Evolutionary conservation across 2,888 invertebrate species (phyloP), one percentile per base, ranked within the genome.

Genomic region (Aporophyla nigra): DNA sequence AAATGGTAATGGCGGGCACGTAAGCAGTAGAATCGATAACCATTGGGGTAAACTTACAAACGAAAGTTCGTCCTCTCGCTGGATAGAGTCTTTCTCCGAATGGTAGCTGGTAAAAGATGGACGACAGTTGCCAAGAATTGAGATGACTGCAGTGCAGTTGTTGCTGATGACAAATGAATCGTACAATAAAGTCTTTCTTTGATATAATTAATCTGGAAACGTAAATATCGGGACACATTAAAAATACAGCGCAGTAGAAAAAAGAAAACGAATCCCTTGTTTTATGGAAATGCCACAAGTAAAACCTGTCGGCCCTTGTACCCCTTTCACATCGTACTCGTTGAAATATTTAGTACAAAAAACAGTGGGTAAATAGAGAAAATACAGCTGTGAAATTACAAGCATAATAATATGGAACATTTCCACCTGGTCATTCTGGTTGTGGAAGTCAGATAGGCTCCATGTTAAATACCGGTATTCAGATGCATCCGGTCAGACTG

Each of bases 271-370:
- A 74, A 43, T 74, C n/a, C n/a, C 40, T 74, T 59, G 51, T 62
- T 74, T 62, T 53, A 75, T 74, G 62, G 33, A 75, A 61, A 46
- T 54, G 43, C n/a, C 63, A 33, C 53, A 74, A 53, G 12, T 33
- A 62, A 43, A n/a, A 72, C 46, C 75, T 33, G 61, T 46, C 51
- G 10, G 27, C 10, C 21, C 27, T 21, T 46, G 56, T 43, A 59
- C n/a, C 75, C 56, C 61, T 46, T 43, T 75, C 33, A 46, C 10
- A 21, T 24, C 21, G 63, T 33, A 46, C 46, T 53, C 53, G 43
- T 62, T 74, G 21, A 62, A 53, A 74, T 63, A 74, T 74, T 75
- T 75, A 75, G n/a, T 12, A 46, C 7, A 24, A 27, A 14, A 53
- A 74, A 24, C 43, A 21, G 2, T 27, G 6, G 27, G 9, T 46